Conservation (phyloP, 2,113 vertebrate genomes). For the Genyomyrus donnyi region DNA sequence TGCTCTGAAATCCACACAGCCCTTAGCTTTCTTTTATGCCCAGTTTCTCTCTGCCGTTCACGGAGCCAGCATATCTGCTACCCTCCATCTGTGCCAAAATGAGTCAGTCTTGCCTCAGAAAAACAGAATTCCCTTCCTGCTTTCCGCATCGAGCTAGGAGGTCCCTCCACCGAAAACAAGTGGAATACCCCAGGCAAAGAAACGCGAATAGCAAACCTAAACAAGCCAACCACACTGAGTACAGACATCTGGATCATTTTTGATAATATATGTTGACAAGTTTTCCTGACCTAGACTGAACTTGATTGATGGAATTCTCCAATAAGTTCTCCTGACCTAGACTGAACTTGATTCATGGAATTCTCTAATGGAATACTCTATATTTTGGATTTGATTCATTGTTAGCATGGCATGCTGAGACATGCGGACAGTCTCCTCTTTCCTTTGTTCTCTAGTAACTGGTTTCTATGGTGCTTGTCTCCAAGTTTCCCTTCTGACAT, state of each 20-base stretch:
- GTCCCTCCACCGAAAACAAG: background rate
- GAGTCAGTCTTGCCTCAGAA: slow-evolving; percentile 30
- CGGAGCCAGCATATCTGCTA: background rate
- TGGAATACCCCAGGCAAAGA: background rate
- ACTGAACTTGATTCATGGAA: background rate
- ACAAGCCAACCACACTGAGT: background rate
- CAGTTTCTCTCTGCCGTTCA: background rate
- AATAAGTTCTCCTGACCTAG: background rate
- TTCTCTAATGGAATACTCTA: background rate
- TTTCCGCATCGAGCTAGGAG: background rate
- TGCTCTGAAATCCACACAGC: background rate
- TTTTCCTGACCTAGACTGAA: background rate
- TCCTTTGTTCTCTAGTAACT: background rate
- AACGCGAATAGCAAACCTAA: background rate
- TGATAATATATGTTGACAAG: background rate
- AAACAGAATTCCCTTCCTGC: slow-evolving; percentile 24
- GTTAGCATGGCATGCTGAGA: background rate
- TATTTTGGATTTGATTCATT: background rate
- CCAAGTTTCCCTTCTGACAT: background rate
- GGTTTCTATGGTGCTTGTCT: background rate
- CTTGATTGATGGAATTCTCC: background rate
- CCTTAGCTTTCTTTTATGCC: background rate
- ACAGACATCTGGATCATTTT: background rate
- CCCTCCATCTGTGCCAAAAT: background rate
- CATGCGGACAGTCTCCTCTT: background rate